Evolutionary conservation across 2,888 invertebrate species (phyloP).

Genomic region (Drosophila sordidula): DNA sequence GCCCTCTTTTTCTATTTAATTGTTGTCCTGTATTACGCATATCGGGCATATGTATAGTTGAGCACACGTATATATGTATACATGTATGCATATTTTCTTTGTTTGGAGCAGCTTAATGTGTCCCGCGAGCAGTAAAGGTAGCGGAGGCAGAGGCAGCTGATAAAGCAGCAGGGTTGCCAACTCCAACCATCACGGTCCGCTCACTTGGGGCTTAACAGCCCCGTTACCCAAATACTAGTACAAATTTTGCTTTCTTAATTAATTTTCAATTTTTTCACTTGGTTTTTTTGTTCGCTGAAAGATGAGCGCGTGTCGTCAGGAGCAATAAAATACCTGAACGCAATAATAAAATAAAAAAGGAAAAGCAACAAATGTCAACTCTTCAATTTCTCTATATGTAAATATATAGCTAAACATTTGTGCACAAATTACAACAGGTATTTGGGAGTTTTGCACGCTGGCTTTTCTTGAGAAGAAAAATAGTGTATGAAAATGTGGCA

Average conservation of each 20-base stretch:
- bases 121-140: slow-evolving; percentile 7
- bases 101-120: slow-evolving; percentile 34
- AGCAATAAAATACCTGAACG: neutral
- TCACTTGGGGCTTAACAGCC: neutral
- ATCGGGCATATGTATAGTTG: neutral
- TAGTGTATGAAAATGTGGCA: neutral
- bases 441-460: too few relatives aligned
- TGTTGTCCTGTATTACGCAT: slow-evolving; percentile 14
- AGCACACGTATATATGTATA: neutral
- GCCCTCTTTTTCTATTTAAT: slow-evolving; percentile 4
- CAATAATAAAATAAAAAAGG: neutral
- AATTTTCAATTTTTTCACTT: slow-evolving; percentile 3
- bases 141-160: neutral
- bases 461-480: neutral
- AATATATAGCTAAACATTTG: neutral
- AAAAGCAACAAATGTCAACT: neutral
- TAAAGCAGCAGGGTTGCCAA: slow-evolving; percentile 39
- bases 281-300: slow-evolving; percentile 9
- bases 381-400: too few relatives aligned
- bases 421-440: neutral
- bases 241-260: slow-evolving; percentile 2
- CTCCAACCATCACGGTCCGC: slow-evolving; percentile 22
- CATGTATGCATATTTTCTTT: slow-evolving; percentile 28
- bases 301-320: slow-evolving; percentile 15
- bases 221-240: slow-evolving; percentile 3